Conservation (phyloP, 2,797 vertebrate genomes). For the Enteromius afrohamiltoni region DNA sequence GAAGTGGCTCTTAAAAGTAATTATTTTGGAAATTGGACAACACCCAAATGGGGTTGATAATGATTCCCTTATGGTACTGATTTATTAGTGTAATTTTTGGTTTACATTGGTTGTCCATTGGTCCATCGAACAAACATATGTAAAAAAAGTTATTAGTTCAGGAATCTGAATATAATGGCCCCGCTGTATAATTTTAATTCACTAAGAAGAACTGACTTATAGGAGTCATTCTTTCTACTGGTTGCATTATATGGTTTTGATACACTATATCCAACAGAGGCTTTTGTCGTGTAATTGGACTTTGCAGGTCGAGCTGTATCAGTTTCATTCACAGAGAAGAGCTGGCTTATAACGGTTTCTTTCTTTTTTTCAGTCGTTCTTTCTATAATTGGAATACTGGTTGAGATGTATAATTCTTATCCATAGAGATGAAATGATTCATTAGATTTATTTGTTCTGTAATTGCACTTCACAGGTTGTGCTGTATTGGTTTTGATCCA, state of each 20-base stretch:
- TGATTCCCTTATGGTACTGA: neutral
- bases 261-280: neutral
- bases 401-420: neutral
- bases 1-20: neutral
- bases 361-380: neutral
- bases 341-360: neutral
- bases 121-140: neutral
- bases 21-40: neutral
- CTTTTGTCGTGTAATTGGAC: neutral
- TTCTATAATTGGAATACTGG: neutral
- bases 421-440: neutral
- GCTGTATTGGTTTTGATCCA: neutral
- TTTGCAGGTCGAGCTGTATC: neutral
- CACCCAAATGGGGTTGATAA: too few relatives aligned
- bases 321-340: neutral
- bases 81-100: neutral
- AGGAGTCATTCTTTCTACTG: neutral
- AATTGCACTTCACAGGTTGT: neutral
- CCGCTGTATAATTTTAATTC: neutral
- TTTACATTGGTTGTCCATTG: neutral
- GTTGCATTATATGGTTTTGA: neutral
- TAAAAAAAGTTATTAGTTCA: neutral
- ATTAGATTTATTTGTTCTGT: neutral
- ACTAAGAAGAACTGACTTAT: neutral
- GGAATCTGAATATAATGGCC: neutral